phyloP scores from a whole-genome alignment of 2,113 vertebrate species.

The Anoura caudifer region DNA sequence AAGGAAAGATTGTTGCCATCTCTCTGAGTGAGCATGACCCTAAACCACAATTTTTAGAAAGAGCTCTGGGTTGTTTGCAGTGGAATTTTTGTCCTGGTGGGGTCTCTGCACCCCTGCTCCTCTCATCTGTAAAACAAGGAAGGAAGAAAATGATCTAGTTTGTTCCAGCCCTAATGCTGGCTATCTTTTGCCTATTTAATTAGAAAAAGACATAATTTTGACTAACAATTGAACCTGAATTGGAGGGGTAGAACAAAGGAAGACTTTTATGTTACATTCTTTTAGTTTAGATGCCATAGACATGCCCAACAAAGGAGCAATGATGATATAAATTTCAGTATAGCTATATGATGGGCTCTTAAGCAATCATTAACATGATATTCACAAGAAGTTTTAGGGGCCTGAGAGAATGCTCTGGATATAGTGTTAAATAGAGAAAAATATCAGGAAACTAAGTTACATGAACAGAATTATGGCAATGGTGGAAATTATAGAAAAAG shows the following conservation, averaged over 20 bases:
- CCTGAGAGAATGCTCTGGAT: not conserved
- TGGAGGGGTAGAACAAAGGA: not conserved
- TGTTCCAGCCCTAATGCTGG: not conserved
- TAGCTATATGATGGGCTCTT: not conserved
- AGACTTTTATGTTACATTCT: not conserved
- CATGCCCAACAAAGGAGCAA: not conserved
- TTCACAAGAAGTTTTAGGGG: not conserved
- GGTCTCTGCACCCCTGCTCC: not conserved
- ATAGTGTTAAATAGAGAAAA: not conserved
- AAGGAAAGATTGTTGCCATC: not conserved
- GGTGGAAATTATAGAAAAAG: not conserved
- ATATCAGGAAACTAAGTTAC: not conserved
- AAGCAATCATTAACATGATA: not conserved
- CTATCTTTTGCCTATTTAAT: not conserved
- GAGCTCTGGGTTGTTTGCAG: not conserved
- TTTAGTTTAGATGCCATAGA: not conserved
- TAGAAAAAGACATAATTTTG: not conserved
- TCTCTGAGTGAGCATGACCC: not conserved
- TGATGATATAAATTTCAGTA: not conserved
- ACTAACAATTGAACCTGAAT: not conserved
- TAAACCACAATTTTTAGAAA: not conserved
- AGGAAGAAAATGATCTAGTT: not conserved
- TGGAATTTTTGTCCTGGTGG: not conserved
- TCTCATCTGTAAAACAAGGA: not conserved
- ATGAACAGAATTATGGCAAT: not conserved